A percentile compares a stretch with the other conserved stretches of the same genome.
phyloP scores from a whole-genome alignment of 1,140 invertebrate genomes.

The Cydia amplana region DNA sequence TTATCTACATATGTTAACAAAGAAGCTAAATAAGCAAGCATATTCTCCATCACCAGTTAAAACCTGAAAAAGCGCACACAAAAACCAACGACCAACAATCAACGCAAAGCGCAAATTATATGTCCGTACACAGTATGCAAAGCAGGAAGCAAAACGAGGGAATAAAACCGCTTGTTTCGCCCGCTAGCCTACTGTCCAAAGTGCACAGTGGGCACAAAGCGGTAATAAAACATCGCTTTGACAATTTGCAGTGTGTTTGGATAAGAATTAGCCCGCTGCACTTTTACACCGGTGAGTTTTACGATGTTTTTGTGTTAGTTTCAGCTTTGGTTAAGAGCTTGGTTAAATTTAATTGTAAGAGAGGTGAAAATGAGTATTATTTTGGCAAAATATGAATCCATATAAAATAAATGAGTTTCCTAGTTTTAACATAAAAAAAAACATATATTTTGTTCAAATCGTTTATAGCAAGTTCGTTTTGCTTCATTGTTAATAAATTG shows the following conservation, averaged over 20 bases:
- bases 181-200: background rate
- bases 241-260: slow-evolving; percentile 16
- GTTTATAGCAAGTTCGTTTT: too few species aligned
- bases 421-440: too few species aligned
- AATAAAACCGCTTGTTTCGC: slow-evolving; percentile 14
- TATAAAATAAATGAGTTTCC: too few species aligned
- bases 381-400: background rate
- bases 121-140: background rate
- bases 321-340: background rate
- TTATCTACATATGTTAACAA: background rate
- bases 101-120: background rate
- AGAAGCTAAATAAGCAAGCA: background rate
- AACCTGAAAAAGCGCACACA: background rate
- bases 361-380: background rate
- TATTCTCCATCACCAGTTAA: background rate
- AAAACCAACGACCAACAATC: background rate
- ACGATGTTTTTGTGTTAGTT: background rate
- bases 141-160: background rate
- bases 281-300: background rate
- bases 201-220: slow-evolving; percentile 21
- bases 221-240: slow-evolving; percentile 18
- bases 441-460: too few species aligned
- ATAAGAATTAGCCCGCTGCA: slow-evolving; percentile 15
- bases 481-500: too few species aligned
- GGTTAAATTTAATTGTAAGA: background rate